Base-by-base conservation (phyloP, 2,797 vertebrate genomes). In the Rhinella marina region DNA sequence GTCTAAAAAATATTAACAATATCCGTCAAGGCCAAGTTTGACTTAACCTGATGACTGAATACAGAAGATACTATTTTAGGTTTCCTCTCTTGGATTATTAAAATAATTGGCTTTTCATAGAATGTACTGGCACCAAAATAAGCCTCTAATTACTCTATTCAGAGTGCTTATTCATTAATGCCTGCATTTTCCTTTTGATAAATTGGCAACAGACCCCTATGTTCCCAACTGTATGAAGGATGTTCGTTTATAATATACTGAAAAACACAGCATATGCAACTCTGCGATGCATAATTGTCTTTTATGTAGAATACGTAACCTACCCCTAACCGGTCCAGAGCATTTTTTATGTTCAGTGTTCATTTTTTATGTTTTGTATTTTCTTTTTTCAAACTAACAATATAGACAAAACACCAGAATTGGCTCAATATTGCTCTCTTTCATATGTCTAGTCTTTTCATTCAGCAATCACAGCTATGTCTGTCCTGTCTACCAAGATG, bases 1-100 rank as follows among this genome's bases (percentile, higher is more conserved):
- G 73, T 78, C 41, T 85, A 25, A n/a, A 64, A 29, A 78, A 85
- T 61, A 85, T 64, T 27, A 64, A 85, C 56, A 64, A 52, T 23
- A 64, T 66, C n/a, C 12, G 17, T 54, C 16, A 52, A 29, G 16
- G 57, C 84, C 57, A 77, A 27, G 27, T 77, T 64, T 84, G 23
- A 76, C 72, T 76, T 85, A 50, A 62, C 23, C 59, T 66, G 59
- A 54, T 64, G 57, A 77, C 16, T 66, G 73, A 66, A 27, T 14
- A 21, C 5, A 19, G 16, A 62, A 62, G 41, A 62, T 62, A 77
- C n/a, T 50, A 50, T 85, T 77, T 62, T 13, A 48, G 8, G 19
- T 29, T 66, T 76, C 27, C 56, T 75, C 21, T 59, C 41, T 70
- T 57, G 21, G n/a, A 75, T 73, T 32, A 23, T 2, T 61, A 21